Percentiles rank a stretch among this genome's conserved stretches.
Conservation (phyloP, 2,797 vertebrate species). For the Trachurus trachurus region DNA sequence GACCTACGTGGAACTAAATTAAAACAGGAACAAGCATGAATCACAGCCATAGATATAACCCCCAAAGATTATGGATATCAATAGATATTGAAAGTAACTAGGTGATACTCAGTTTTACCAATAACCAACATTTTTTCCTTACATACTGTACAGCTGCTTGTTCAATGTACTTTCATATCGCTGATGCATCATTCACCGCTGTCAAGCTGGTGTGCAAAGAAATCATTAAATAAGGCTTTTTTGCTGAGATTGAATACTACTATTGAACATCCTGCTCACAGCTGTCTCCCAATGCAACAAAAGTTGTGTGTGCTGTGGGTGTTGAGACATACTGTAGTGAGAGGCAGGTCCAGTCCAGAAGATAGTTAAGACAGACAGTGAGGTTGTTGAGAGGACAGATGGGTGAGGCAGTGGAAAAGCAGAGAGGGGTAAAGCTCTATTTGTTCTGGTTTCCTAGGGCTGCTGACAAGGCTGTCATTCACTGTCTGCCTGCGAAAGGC, state of each 20-base stretch:
- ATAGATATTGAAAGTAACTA: neutral
- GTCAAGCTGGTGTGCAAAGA: constrained; percentile 9
- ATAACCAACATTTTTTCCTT: neutral
- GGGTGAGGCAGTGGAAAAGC: constrained; percentile 46
- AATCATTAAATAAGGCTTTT: constrained; percentile 19
- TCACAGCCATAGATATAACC: no score
- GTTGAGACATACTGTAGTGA: constrained; percentile 8
- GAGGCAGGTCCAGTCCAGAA: constrained; percentile 30
- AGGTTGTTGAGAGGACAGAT: constrained; percentile 55
- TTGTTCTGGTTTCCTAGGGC: constrained; percentile 64
- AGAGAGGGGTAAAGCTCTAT: constrained; percentile 44
- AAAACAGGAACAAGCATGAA: neutral
- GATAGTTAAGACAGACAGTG: constrained; percentile 33
- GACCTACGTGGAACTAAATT: neutral
- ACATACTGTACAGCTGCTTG: constrained; percentile 13
- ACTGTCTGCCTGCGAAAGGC: constrained; percentile 48
- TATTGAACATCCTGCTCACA: constrained; percentile 16
- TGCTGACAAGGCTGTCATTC: constrained; percentile 68
- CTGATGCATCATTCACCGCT: constrained; percentile 11
- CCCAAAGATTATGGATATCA: neutral
- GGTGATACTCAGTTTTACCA: neutral
- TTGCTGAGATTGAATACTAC: constrained; percentile 15
- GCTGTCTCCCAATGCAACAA: constrained; percentile 32
- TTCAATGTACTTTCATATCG: constrained; percentile 25
- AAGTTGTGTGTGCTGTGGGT: constrained; percentile 10